These are phyloP conservation scores for Sycophila sp. DNA, from an alignment of 1,140 invertebrate genomes.

Conservation along the genomic window DNA sequence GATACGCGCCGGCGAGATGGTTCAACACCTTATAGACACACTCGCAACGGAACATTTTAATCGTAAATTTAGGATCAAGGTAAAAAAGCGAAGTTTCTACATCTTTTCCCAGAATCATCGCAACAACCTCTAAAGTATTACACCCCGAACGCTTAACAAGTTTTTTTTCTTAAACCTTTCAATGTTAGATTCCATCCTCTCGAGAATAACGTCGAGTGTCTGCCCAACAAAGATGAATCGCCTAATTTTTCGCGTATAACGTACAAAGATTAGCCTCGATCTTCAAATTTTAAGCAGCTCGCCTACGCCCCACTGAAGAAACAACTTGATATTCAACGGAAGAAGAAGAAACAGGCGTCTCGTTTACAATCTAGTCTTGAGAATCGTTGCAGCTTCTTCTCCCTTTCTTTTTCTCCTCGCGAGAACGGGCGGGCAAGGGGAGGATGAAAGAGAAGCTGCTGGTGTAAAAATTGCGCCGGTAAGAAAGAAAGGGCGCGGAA, in stretches of 20 bases:
- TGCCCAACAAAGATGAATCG: too few relatives aligned
- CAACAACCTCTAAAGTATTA: too few relatives aligned
- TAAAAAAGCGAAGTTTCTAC: too few relatives aligned
- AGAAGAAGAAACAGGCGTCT: conserved; percentile 52
- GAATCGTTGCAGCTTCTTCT: conserved; percentile 46
- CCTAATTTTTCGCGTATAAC: too few relatives aligned
- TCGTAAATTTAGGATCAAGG: too few relatives aligned
- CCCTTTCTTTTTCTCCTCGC: neutral
- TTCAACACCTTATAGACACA: neutral
- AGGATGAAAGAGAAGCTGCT: conserved; percentile 19
- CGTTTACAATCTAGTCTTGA: conserved; percentile 57
- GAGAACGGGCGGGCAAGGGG: conserved; percentile 21
- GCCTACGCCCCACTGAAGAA: conserved; percentile 45
- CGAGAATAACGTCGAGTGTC: too few relatives aligned
- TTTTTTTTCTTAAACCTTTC: too few relatives aligned
- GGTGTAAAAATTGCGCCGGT: conserved; percentile 5
- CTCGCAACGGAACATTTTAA: neutral
- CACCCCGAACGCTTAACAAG: too few relatives aligned
- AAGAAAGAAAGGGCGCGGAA: conserved; percentile 25
- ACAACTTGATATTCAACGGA: conserved; percentile 59
- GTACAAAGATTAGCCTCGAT: too few relatives aligned
- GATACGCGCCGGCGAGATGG: neutral
- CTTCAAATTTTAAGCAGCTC: conserved; percentile 34
- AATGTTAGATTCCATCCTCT: too few relatives aligned
- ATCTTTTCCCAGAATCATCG: too few relatives aligned